phyloP scores from a whole-genome alignment of 1,140 invertebrate species.

The Drosophila ironensis region DNA sequence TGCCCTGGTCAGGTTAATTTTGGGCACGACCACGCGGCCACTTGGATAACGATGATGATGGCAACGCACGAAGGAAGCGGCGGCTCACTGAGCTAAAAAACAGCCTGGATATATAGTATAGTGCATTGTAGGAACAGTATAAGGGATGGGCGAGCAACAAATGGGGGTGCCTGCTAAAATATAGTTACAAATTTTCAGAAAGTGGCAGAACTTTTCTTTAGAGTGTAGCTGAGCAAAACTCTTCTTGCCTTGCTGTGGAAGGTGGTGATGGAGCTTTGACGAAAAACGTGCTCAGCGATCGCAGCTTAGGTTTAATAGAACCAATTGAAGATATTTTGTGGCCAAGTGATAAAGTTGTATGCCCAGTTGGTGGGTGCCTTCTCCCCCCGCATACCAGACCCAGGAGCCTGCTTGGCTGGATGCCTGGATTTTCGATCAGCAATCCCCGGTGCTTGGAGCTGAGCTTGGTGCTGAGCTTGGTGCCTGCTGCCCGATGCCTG shows the following conservation, averaged over 20 bases:
- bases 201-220: no score
- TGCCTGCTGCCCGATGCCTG: no score
- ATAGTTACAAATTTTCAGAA: no score
- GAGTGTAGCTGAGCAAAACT: background rate
- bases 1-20: slow-evolving; percentile 75
- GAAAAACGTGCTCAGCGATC: slow-evolving; percentile 55
- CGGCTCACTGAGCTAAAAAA: background rate
- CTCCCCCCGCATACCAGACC: background rate
- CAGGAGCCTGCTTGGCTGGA: background rate
- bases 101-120: no score
- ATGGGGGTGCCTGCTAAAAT: no score
- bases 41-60: slow-evolving; percentile 64
- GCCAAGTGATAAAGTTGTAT: slow-evolving; percentile 79
- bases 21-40: slow-evolving; percentile 62
- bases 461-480: no score
- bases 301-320: slow-evolving; percentile 78
- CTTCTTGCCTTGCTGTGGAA: no score
- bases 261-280: no score
- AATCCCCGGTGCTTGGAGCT: no score
- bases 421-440: slow-evolving; percentile 60
- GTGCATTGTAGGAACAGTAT: no score
- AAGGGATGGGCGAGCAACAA: no score
- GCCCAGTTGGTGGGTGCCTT: slow-evolving; percentile 62
- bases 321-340: slow-evolving; percentile 80
- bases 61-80: slow-evolving; percentile 67